phyloP scores from a whole-genome alignment of 2,797 vertebrate species.

The Setipinna tenuifilis region DNA sequence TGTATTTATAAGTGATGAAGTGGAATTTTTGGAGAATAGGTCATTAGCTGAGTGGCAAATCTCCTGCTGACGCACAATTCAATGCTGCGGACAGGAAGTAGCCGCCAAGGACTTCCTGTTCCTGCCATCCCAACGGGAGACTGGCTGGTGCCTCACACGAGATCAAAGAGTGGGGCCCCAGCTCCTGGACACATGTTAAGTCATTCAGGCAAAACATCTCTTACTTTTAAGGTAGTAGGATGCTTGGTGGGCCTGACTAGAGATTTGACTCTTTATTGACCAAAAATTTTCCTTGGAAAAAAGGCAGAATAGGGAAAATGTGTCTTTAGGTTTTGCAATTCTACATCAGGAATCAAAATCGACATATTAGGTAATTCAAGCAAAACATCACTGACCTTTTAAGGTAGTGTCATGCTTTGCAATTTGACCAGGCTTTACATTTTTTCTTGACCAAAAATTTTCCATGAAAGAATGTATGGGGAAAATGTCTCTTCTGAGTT shows the following conservation, averaged over 20 bases:
- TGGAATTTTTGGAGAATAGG: slow-evolving; percentile 27
- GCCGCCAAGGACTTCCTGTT: slow-evolving; percentile 79
- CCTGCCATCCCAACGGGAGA: slow-evolving; percentile 78
- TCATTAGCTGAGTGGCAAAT: slow-evolving; percentile 46
- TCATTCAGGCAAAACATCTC: slow-evolving; percentile 46
- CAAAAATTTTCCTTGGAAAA: not conserved
- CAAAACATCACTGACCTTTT: too few relatives aligned
- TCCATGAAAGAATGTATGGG: too few relatives aligned
- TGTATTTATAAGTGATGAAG: slow-evolving; percentile 15
- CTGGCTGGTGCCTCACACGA: slow-evolving; percentile 78
- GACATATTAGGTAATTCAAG: not conserved
- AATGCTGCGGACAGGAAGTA: slow-evolving; percentile 76
- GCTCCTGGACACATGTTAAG: slow-evolving; percentile 55
- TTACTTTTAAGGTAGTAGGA: not conserved
- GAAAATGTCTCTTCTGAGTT: too few relatives aligned
- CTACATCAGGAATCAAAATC: not conserved
- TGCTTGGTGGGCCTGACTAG: not conserved
- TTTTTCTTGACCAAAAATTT: too few relatives aligned
- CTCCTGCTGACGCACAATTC: slow-evolving; percentile 69
- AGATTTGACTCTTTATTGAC: not conserved
- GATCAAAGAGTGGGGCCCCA: slow-evolving; percentile 57
- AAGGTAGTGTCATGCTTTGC: too few relatives aligned
- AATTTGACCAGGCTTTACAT: too few relatives aligned
- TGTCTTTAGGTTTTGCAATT: not conserved
- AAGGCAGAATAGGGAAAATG: too few relatives aligned